Conservation (phyloP, 2,888 invertebrate genomes). For the Clusia tigrina region DNA sequence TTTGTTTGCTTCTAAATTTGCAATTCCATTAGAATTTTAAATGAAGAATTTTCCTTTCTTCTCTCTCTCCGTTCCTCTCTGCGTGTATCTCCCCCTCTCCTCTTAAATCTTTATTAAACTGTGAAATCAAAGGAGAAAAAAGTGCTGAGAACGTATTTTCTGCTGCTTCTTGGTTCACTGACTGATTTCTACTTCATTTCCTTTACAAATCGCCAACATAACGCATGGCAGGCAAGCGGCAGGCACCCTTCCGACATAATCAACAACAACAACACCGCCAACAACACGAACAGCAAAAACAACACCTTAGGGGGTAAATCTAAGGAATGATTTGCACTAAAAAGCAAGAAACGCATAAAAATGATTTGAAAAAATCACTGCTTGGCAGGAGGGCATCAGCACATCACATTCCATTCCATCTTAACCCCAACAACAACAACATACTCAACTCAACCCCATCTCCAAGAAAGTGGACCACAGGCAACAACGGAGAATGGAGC, state of each 20-base stretch:
- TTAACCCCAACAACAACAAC: too few relatives aligned
- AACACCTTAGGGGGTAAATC: slow-evolving; percentile 10
- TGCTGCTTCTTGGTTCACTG: slow-evolving; percentile 21
- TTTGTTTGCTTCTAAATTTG: slow-evolving; percentile 14
- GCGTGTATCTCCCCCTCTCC: not conserved
- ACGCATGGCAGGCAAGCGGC: not conserved
- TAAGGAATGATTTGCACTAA: slow-evolving; percentile 18
- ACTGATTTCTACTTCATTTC: slow-evolving; percentile 25
- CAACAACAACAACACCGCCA: slow-evolving; percentile 14
- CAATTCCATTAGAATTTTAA: slow-evolving; percentile 27
- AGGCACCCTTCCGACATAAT: slow-evolving; percentile 13
- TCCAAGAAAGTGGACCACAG: too few relatives aligned
- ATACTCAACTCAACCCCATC: too few relatives aligned
- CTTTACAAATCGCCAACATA: slow-evolving; percentile 23
- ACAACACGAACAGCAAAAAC: not conserved
- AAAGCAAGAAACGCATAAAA: slow-evolving; percentile 17
- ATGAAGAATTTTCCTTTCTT: slow-evolving; percentile 5
- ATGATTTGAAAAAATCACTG: slow-evolving; percentile 18
- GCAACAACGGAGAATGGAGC: too few relatives aligned
- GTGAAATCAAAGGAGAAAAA: not conserved
- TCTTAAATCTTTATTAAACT: not conserved
- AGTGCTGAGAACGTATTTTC: slow-evolving; percentile 25
- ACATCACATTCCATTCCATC: too few relatives aligned
- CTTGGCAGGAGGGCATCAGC: too few relatives aligned
- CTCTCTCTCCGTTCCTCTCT: not conserved